Evolutionary conservation across 2,797 vertebrate species (phyloP), one percentile per base, ranked within the genome.

Genomic region (Tympanoctomys barrerae): DNA sequence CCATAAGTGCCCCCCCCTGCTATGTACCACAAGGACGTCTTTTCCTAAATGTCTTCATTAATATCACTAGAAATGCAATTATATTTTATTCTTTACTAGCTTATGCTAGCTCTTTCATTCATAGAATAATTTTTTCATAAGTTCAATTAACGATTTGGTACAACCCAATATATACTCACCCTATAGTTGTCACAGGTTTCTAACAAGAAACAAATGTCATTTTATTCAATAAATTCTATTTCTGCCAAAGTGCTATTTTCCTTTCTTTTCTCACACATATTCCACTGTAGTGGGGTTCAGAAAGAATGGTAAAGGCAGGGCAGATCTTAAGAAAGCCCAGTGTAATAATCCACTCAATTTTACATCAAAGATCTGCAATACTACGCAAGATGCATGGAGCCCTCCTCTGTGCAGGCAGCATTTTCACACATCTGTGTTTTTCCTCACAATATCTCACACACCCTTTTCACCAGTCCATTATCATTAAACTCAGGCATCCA

Each of bases 121-220:
- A 39, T 18, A 88, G 89, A 54, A 54, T 75, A 73, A 78, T 89
- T 95, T 94, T 94, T 96, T 94, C 68, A 82, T 21, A 64, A 92
- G 12, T 18, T 42, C 14, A 87, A 73, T 80, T 31, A 95, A 71
- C 14, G 70, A 73, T 77, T 75, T 88, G 59, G 52, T 64, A 10
- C 89, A 93, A 79, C 8, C 49, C 7, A 75, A 19, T 87, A 84
- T 57, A 36, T 84, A 90, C 39, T 61, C 21, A 61, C 31, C 77
- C 90, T 54, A 62, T 42, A 93, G 87, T 79, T 66, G 59, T 42
- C 57, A 88, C 78, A 52, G 75, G 81, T 57, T 88, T 90, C 14
- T 84, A 82, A 87, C 33, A 90, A 36, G 19, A 89, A 95, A 87
- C 46, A 85, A 90, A 84, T 78, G 59, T 13, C 46, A 91, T 89